Base-by-base conservation (phyloP, 2,888 invertebrate genomes). In the Drosophila putrida region DNA sequence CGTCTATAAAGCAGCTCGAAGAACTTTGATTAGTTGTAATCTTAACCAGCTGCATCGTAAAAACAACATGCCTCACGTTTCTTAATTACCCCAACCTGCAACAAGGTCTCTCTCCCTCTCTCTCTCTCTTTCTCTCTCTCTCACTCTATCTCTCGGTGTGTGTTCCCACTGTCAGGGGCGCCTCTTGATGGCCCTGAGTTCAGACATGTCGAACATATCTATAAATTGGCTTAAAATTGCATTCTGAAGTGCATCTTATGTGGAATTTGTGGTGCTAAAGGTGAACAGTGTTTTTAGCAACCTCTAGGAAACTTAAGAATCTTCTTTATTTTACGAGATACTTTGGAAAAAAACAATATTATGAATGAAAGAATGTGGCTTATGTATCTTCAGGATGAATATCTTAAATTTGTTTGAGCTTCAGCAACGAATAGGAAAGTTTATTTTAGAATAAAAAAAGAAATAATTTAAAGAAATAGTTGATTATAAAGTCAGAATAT, bases 1-100 rank as follows among this genome's bases (percentile, higher is more conserved):
- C 79, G 54, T 67, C 47, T 39, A 59, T 64, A 62, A 58, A 66
- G 67, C 64, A 68, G 57, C 51, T 41, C 13, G 27, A 25, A 60
- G 61, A 69, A 67, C 82, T 71, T 80, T 82, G 82, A 82, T 82
- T 84, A 84, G 82, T 75, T 82, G 82, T 72, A 77, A 82, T 79
- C 69, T 71, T 79, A 71, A 68, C 61, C 71, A 75, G 66, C 69
- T 78, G 70, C 70, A 73, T 73, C 82, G 78, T 82, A 68, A 82
- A 82, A 85, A 57, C 64, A 46, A 50, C 53, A 67, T 68, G 62
- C 70, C 50, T 38, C 53, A 68, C 59, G 63, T 58, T 54, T 33
- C 47, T 78, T 78, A 71, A 78, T 78, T 68, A 50, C 15, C 57
- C 28, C 57, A 57, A 57, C 57, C 11, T 53, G 53, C 39, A 2